These are phyloP conservation scores for Oryctes rhinoceros DNA, from an alignment of 1,140 invertebrate genomes.

Conservation along the genomic window DNA sequence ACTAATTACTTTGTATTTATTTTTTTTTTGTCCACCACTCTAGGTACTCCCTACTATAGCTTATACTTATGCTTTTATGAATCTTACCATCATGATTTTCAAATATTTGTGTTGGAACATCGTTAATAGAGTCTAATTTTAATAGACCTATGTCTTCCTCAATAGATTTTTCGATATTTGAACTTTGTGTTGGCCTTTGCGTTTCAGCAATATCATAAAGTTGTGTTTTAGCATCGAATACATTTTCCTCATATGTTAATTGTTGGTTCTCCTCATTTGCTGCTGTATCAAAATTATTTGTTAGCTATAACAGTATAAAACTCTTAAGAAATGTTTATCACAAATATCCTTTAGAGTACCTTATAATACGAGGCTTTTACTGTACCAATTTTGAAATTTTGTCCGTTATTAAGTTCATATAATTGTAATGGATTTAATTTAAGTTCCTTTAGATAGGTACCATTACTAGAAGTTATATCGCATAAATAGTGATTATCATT, in stretches of 20 bases:
- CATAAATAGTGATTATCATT: constrained; percentile 53
- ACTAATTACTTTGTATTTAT: too few relatives aligned
- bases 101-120: not conserved
- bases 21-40: too few relatives aligned
- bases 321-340: not conserved
- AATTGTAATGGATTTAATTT: constrained; percentile 51
- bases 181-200: not conserved
- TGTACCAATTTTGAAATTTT: constrained; percentile 50
- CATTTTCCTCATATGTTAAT: not conserved
- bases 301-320: not conserved
- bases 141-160: not conserved
- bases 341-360: not conserved
- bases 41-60: too few relatives aligned
- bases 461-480: constrained; percentile 56
- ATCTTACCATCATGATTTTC: not conserved
- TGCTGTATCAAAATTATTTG: not conserved
- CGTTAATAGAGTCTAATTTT: not conserved
- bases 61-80: too few relatives aligned
- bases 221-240: not conserved
- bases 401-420: constrained; percentile 49
- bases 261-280: not conserved
- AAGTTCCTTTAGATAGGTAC: constrained; percentile 50
- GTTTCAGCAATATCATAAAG: not conserved
- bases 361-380: not conserved
- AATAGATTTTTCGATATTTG: not conserved